Conservation (phyloP, 2,113 vertebrate species). For the Cheilinus undulatus region DNA sequence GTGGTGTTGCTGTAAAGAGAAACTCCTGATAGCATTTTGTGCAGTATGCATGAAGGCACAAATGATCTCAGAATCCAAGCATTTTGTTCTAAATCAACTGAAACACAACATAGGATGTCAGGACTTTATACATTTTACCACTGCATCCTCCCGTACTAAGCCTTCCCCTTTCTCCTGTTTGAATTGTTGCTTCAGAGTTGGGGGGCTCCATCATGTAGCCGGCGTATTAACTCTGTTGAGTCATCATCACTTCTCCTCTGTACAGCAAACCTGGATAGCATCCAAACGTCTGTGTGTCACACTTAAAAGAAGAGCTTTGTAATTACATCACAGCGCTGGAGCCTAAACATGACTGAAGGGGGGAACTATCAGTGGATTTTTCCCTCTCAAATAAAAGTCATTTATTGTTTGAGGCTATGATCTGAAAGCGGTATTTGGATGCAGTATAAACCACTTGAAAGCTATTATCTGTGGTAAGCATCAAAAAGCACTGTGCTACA, state of each 20-base stretch:
- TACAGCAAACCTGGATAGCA: conserved; percentile 50
- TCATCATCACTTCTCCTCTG: conserved; percentile 55
- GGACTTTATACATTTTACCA: not conserved
- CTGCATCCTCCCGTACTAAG: not conserved
- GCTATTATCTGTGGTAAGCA: conserved; percentile 41
- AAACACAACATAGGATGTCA: conserved; percentile 2
- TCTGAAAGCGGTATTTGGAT: conserved; percentile 45
- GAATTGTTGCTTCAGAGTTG: not conserved
- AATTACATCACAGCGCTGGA: conserved; percentile 46
- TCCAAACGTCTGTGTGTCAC: conserved; percentile 65
- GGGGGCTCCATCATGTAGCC: conserved; percentile 24
- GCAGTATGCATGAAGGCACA: too few species aligned
- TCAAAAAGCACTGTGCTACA: conserved; percentile 16
- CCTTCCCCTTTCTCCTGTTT: not conserved
- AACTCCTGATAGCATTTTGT: too few species aligned
- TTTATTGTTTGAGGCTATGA: conserved; percentile 44
- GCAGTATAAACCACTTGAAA: conserved; percentile 26
- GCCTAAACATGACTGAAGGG: conserved; percentile 27
- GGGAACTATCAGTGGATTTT: conserved; percentile 15
- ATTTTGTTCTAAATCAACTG: not conserved
- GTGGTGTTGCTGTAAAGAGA: too few species aligned
- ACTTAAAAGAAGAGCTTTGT: conserved; percentile 60
- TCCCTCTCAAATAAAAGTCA: conserved; percentile 30
- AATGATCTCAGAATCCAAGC: not conserved
- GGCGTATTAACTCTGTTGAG: conserved; percentile 51